Evolutionary conservation across 2,113 vertebrate species (phyloP), one percentile per base, ranked within the genome.

Genomic region (Bubo scandiacus): DNA sequence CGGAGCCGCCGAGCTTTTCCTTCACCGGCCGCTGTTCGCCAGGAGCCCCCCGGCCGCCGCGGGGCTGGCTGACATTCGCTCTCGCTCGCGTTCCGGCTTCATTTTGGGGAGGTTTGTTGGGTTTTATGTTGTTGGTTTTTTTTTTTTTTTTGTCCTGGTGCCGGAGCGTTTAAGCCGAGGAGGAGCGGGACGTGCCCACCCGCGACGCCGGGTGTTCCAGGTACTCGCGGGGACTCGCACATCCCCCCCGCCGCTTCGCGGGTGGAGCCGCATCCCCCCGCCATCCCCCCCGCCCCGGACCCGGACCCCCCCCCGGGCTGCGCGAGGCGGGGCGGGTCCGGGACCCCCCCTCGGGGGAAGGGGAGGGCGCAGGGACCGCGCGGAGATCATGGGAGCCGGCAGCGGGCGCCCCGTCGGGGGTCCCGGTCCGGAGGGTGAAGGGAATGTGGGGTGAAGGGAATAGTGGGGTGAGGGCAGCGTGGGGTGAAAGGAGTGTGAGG

Each of bases 1-100:
- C 43, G 43, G 15, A 16, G 43, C 43, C 43, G 43, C 43, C 43
- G 43, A 34, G 77, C 62, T 43, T 15, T 80, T 55, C 67, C 40
- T 57, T 38, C 40, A 43, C 34, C n/a, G 14, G 22, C 43, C 13
- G 59, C 5, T 45, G 20, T 21, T 62, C 86, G 4, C 59, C 17
- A 26, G 30, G 26, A 49, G 40, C 11, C 17, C 58, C 52, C 63
- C n/a, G n/a, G 20, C 49, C 26, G 57, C 62, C 26, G 67, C 45
- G 8, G 12, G 5, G 13, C 51, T 8, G 4, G 2, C 36, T 34
- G 6, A 5, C 49, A 3, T 6, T 11, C 20, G 10, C 55, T 15
- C 17, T 34, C 52, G 22, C 71, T 43, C n/a, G n/a, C 13, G 10
- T 16, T 40, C 12, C 40, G 45, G 45, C 45, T 20, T 47, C 45